These are phyloP conservation scores for Actinopyga echinites DNA, from an alignment of 53 echinoderm and acorn worm species.

Conservation along the genomic window DNA sequence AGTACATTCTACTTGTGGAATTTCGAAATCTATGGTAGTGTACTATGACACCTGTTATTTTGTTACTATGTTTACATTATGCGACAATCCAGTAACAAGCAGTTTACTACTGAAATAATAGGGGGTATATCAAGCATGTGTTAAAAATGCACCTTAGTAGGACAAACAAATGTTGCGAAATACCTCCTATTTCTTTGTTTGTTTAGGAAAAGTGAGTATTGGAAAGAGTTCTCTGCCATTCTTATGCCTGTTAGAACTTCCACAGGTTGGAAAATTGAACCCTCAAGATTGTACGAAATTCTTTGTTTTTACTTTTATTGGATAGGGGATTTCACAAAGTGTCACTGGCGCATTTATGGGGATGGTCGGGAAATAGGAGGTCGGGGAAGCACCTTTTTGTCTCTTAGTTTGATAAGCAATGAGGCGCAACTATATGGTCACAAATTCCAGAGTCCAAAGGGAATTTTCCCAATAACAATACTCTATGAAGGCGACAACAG, in stretches of 20 bases:
- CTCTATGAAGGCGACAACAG: background rate
- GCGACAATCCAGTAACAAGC: too few species aligned
- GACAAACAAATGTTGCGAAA: too few species aligned
- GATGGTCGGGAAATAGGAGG: slow-evolving; percentile 71
- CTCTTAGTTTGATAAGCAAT: slow-evolving; percentile 51
- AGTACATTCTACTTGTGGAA: too few species aligned
- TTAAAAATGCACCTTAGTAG: too few species aligned
- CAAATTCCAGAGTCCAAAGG: background rate
- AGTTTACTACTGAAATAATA: too few species aligned
- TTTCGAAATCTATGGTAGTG: too few species aligned
- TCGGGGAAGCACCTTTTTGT: slow-evolving; percentile 44
- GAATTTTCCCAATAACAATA: background rate
- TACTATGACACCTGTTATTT: too few species aligned
- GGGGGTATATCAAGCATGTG: too few species aligned
- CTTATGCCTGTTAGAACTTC: slow-evolving; percentile 54
- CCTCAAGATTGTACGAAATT: slow-evolving; percentile 44
- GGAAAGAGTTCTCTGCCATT: slow-evolving; percentile 44
- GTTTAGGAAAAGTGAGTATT: slow-evolving; percentile 36
- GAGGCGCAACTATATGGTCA: background rate
- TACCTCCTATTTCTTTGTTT: too few species aligned
- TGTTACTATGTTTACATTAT: too few species aligned
- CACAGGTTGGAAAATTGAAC: slow-evolving; percentile 61
- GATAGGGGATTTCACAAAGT: background rate
- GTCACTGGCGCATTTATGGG: slow-evolving; percentile 36
- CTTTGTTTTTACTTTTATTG: slow-evolving; percentile 57